Percentiles rank a stretch among this genome's conserved stretches.
These are phyloP conservation scores for Gila orcuttii DNA, from an alignment of 2,113 vertebrate genomes.

Conservation along the genomic window DNA sequence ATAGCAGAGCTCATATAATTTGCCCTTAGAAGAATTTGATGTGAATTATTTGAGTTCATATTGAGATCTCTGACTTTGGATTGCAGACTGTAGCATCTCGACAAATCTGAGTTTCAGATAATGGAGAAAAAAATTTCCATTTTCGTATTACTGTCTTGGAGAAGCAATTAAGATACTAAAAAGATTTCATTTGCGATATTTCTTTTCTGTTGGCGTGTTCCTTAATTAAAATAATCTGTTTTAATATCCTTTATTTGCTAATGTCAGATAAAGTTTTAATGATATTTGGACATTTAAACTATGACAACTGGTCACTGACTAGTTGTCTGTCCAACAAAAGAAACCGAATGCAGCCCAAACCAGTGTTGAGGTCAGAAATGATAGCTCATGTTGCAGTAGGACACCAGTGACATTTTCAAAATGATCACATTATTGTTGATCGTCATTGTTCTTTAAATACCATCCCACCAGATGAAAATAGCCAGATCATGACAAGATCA, in stretches of 20 bases:
- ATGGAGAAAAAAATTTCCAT: neutral
- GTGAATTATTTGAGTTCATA: neutral
- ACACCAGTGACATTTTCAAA: neutral
- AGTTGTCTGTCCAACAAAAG: neutral
- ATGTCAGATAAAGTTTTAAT: neutral
- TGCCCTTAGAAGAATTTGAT: neutral
- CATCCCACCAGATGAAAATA: neutral
- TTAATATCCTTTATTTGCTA: neutral
- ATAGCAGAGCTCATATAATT: neutral
- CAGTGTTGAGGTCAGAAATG: neutral
- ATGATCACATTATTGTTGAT: conserved; percentile 13
- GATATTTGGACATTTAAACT: too few relatives aligned
- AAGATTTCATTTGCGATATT: neutral
- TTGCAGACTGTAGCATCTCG: too few relatives aligned
- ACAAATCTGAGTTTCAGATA: neutral
- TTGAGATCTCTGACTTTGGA: neutral
- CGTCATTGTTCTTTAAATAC: neutral
- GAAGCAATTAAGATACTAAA: neutral
- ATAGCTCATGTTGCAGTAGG: neutral
- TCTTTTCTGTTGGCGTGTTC: neutral
- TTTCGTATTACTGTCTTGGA: neutral
- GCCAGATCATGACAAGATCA: neutral
- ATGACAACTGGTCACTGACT: too few relatives aligned
- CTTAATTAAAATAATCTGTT: neutral
- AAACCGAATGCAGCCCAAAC: neutral